Evolutionary conservation across 1,140 invertebrate species (phyloP).

Genomic region (Pseudomyrmex sp.): DNA sequence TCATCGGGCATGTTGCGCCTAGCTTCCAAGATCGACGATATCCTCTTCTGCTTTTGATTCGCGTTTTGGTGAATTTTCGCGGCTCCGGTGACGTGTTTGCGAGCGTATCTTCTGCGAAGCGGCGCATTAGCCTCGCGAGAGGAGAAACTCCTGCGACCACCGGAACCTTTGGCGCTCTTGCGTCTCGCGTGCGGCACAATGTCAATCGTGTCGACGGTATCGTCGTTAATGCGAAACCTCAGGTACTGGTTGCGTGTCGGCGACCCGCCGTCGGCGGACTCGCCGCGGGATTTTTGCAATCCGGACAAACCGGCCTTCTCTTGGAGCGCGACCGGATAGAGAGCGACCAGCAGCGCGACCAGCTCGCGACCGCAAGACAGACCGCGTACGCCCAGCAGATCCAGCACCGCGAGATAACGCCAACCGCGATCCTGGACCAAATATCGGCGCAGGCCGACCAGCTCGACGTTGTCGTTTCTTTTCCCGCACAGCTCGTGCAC

Average conservation of each 20-base stretch:
- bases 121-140: conserved; percentile 51
- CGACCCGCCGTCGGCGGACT: neutral
- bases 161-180: conserved; percentile 14
- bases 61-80: conserved; percentile 10
- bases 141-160: neutral
- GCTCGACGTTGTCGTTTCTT: conserved; percentile 81
- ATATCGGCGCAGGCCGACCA: conserved; percentile 85
- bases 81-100: conserved; percentile 45
- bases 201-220: conserved; percentile 79
- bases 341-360: conserved; percentile 87
- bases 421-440: conserved; percentile 87
- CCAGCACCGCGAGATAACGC: conserved; percentile 86
- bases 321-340: conserved; percentile 85
- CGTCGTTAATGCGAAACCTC: conserved; percentile 77
- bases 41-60: conserved; percentile 58
- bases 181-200: conserved; percentile 75
- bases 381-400: conserved; percentile 86
- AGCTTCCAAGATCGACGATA: conserved; percentile 28
- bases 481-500: conserved; percentile 86
- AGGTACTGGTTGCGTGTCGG: conserved; percentile 77
- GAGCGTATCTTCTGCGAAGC: conserved; percentile 14
- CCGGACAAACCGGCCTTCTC: conserved; percentile 4
- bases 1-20: conserved; percentile 58
- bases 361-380: conserved; percentile 87
- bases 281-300: neutral